Percentiles rank a stretch among this genome's conserved stretches.
Evolutionary conservation across 2,888 invertebrate genomes (phyloP).

Genomic region (Tenthredo mesomela): DNA sequence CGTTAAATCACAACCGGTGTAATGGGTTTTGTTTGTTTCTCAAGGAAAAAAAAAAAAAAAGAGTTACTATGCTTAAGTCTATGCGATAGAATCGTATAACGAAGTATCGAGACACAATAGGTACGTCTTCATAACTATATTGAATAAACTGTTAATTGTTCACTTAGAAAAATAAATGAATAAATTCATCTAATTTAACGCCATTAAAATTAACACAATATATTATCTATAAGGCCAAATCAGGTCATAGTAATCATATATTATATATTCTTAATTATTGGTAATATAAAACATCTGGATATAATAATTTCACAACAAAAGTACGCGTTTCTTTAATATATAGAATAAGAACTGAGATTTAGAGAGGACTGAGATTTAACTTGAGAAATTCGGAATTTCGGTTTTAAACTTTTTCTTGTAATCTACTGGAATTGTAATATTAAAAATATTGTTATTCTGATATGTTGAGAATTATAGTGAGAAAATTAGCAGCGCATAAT

Average conservation of each 20-base stretch:
- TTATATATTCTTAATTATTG: background rate
- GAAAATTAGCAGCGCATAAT: conserved; percentile 13
- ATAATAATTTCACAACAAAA: background rate
- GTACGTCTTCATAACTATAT: background rate
- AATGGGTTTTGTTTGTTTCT: background rate
- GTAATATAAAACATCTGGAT: conserved; percentile 4
- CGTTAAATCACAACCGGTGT: background rate
- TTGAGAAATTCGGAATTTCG: background rate
- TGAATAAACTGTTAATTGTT: conserved; percentile 19
- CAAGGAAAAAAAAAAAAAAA: background rate
- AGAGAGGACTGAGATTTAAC: background rate
- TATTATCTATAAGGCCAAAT: conserved; percentile 58
- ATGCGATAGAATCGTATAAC: background rate
- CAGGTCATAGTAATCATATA: background rate
- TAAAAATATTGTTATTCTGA: conserved; percentile 14
- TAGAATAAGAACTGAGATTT: conserved; percentile 10
- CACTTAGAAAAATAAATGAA: conserved; percentile 57
- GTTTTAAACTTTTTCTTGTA: background rate
- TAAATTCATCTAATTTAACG: conserved; percentile 51
- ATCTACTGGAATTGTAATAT: conserved; percentile 16
- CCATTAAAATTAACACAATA: conserved; percentile 56
- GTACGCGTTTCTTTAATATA: background rate
- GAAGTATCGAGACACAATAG: background rate
- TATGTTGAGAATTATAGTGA: conserved; percentile 28
- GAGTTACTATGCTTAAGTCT: background rate